These are phyloP conservation scores for Chelon labrosus DNA, from an alignment of 2,797 vertebrate species.

Conservation along the genomic window DNA sequence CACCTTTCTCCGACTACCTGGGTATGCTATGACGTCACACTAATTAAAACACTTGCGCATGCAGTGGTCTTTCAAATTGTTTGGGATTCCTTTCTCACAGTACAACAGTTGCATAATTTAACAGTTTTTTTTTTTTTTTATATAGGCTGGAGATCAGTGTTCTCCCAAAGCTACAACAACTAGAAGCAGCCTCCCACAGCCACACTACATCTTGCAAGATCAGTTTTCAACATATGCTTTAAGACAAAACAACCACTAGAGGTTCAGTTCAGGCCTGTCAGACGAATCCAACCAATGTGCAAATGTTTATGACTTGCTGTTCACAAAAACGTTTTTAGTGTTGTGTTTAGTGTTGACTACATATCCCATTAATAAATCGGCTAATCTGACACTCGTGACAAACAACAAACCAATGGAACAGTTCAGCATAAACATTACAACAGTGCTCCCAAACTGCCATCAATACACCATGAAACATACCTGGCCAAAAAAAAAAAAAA, in stretches of 20 bases:
- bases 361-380: conserved; percentile 10
- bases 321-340: conserved; percentile 10
- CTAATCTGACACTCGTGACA: conserved; percentile 15
- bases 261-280: conserved; percentile 15
- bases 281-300: not conserved
- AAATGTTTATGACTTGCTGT: conserved; percentile 7
- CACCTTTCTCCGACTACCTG: conserved; percentile 69
- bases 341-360: not conserved
- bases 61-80: not conserved
- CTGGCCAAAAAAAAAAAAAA: no score
- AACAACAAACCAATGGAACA: conserved; percentile 27
- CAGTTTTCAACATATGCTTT: not conserved
- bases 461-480: conserved; percentile 5
- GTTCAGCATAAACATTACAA: conserved; percentile 26
- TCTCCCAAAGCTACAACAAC: conserved; percentile 5
- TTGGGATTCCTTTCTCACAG: conserved; percentile 24
- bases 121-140: not conserved
- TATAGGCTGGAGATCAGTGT: not conserved
- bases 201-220: conserved; percentile 1
- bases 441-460: conserved; percentile 14
- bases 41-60: not conserved
- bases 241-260: not conserved
- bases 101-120: conserved; percentile 8
- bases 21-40: conserved; percentile 34
- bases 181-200: conserved; percentile 5